Conservation (phyloP, 1,140 invertebrate species). For the Drosophila orena region DNA sequence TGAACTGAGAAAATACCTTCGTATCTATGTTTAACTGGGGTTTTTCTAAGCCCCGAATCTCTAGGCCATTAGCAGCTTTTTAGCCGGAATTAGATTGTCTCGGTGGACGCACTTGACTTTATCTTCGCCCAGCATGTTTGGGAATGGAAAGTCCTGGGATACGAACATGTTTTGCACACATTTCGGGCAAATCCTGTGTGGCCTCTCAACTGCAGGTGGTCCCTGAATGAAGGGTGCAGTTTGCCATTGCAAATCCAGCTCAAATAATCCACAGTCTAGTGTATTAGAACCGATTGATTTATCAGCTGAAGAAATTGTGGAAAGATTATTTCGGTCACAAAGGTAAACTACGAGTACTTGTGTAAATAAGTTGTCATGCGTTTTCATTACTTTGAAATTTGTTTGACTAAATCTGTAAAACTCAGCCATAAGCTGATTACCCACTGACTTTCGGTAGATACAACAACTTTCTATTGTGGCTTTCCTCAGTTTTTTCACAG, state of each 20-base stretch:
- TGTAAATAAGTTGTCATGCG: background rate
- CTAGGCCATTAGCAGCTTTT: constrained; percentile 71
- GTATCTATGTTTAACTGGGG: constrained; percentile 5
- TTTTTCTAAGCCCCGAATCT: constrained; percentile 23
- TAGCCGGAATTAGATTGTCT: constrained; percentile 65
- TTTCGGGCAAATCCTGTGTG: constrained; percentile 61
- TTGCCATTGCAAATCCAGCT: background rate
- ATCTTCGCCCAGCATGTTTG: constrained; percentile 58
- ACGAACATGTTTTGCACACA: constrained; percentile 53
- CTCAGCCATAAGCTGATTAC: constrained; percentile 13
- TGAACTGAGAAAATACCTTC: constrained; percentile 46
- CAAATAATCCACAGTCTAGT: background rate
- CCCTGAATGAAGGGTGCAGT: constrained; percentile 27
- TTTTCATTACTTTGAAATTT: constrained; percentile 4
- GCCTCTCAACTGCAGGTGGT: constrained; percentile 56
- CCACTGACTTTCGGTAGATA: constrained; percentile 11
- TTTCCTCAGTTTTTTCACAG: constrained; percentile 61
- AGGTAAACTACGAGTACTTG: background rate
- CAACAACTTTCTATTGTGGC: constrained; percentile 63
- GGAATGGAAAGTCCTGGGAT: constrained; percentile 57
- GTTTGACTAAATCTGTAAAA: constrained; percentile 3
- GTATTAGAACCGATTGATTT: constrained; percentile 23
- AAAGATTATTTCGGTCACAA: background rate
- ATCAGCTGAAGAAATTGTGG: background rate
- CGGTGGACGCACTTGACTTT: constrained; percentile 66